Percentiles rank a stretch among this genome's conserved stretches.
Conservation (phyloP, 1,140 invertebrate species). For the Temnothorax curvispinosus region DNA sequence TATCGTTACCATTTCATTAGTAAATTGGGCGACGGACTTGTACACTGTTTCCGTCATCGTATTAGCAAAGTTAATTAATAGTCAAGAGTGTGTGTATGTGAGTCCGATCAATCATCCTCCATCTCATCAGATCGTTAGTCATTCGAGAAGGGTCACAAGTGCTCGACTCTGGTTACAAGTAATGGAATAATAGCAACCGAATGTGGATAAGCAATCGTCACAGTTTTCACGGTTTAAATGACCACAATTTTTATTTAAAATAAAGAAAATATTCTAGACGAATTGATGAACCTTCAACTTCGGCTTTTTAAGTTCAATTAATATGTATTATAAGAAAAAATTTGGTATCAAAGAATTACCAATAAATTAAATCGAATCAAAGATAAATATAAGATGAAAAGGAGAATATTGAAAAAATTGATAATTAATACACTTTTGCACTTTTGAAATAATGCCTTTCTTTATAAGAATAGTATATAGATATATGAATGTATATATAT, state of each 20-base stretch:
- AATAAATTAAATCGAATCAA: not conserved
- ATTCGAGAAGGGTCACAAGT: slow-evolving; percentile 49
- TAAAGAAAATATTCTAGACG: not conserved
- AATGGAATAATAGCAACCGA: slow-evolving; percentile 28
- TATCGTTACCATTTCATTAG: slow-evolving; percentile 35
- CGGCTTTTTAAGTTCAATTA: not conserved
- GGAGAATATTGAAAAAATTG: not conserved
- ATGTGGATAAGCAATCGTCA: slow-evolving; percentile 9
- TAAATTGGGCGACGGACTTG: slow-evolving; percentile 11
- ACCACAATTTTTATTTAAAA: not conserved
- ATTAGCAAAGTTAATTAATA: slow-evolving; percentile 54
- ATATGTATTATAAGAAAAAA: not conserved
- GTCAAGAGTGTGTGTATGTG: slow-evolving; percentile 31
- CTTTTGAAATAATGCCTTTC: not conserved
- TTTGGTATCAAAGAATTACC: not conserved
- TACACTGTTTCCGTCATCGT: slow-evolving; percentile 20
- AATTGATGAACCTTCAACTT: not conserved
- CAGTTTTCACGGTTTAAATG: not conserved
- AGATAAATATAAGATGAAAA: not conserved
- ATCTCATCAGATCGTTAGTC: slow-evolving; percentile 53
- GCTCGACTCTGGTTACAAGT: slow-evolving; percentile 46
- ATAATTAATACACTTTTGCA: not conserved
- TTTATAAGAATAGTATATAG: not conserved
- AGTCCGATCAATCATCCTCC: slow-evolving; percentile 47
- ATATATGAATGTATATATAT: not conserved